Conservation (phyloP, 2,888 invertebrate species). For the Euzetes globulus region DNA sequence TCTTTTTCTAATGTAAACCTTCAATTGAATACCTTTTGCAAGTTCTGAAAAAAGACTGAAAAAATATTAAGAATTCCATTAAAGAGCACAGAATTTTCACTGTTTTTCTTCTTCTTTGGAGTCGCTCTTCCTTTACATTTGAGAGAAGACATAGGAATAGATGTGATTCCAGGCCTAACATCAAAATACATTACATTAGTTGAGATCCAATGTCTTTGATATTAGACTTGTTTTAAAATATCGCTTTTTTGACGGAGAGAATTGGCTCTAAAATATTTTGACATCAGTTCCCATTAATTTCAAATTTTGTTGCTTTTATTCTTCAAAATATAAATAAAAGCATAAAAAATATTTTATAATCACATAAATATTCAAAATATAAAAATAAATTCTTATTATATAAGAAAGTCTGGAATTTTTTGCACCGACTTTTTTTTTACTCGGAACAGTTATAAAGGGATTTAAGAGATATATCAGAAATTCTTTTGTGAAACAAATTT, state of each 20-base stretch:
- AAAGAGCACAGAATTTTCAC: not conserved
- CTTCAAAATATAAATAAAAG: not conserved
- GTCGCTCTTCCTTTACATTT: not conserved
- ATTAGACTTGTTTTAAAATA: not conserved
- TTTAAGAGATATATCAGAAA: no score
- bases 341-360: not conserved
- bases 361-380: no score
- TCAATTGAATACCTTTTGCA: not conserved
- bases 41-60: not conserved
- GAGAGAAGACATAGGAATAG: not conserved
- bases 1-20: not conserved
- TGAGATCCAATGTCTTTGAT: not conserved
- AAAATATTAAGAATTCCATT: not conserved
- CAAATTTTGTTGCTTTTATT: not conserved
- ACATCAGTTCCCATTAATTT: not conserved
- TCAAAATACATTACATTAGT: conserved; percentile 8
- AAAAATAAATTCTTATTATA: no score
- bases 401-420: no score
- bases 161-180: not conserved
- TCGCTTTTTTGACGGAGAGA: not conserved
- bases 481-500: no score
- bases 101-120: not conserved
- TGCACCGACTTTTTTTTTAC: no score
- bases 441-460: no score
- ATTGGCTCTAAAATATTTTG: not conserved